Conservation (phyloP, 1,140 invertebrate genomes). For the Zaprionus capensis region DNA sequence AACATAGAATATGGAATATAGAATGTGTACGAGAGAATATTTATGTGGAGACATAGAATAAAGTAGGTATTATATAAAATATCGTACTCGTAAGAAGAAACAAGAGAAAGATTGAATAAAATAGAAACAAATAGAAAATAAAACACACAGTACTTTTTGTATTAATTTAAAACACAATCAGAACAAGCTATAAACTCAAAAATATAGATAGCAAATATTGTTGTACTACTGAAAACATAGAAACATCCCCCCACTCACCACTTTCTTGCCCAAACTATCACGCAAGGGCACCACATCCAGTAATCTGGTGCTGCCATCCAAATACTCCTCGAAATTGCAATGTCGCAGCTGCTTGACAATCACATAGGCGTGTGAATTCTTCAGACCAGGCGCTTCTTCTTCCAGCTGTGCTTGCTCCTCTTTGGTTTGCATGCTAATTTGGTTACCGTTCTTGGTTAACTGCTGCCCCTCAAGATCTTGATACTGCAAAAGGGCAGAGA, state of each 20-base stretch:
- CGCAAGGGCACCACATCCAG: constrained; percentile 62
- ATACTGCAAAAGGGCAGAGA: constrained; percentile 87
- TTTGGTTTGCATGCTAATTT: constrained; percentile 48
- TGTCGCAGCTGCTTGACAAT: constrained; percentile 72
- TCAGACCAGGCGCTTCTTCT: constrained; percentile 1
- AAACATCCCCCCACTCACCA: constrained; percentile 37
- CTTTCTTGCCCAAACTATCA: constrained; percentile 58
- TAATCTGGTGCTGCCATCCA: constrained; percentile 68
- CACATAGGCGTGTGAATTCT: constrained; percentile 61
- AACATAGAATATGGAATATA: constrained; percentile 2
- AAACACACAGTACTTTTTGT: too few relatives aligned
- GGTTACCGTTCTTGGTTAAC: constrained; percentile 7
- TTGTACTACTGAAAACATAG: background rate
- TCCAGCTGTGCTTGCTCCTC: constrained; percentile 27
- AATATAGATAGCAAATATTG: too few relatives aligned
- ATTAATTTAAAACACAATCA: too few relatives aligned
- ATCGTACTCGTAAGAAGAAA: background rate
- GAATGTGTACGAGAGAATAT: background rate
- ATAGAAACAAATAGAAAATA: background rate
- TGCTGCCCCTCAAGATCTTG: constrained; percentile 29
- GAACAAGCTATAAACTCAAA: too few relatives aligned
- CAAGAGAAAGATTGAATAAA: background rate
- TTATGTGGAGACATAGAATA: background rate
- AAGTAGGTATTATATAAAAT: background rate
- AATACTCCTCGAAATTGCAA: constrained; percentile 68